Base-by-base conservation (phyloP, 2,113 vertebrate genomes). In the Serinus canaria region DNA sequence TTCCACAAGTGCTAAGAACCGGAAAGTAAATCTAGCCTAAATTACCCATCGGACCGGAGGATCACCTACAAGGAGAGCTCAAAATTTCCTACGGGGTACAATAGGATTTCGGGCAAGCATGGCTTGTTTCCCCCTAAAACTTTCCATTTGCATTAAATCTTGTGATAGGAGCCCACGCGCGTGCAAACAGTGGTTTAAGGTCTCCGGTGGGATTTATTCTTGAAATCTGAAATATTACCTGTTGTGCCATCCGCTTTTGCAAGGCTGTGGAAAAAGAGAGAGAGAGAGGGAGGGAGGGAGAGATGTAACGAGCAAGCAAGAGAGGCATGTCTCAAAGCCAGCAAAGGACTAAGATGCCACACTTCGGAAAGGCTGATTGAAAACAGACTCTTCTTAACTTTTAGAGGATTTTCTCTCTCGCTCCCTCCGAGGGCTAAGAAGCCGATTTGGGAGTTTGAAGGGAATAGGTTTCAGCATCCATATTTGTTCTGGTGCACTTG, bases 401-500 rank as follows among this genome's bases (percentile, higher is more conserved):
- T 95, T 96, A 97, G 95, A 97, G 96, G 97, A 93, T 96, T 85
- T 78, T 95, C 91, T 91, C 86, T 92, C 86, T 91, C 27, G 2
- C 82, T 94, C 93, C 75, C 68, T 95, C 88, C 66, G 35, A 93
- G 78, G 70, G 66, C 92, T 89, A 96, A 90, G 94, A 95, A 97
- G 90, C 80, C 87, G 84, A 97, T 97, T 97, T 97, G 97, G 94
- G 96, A 98, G 92, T 97, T 97, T 97, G 96, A 95, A 95, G 96
- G 95, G 97, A 98, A 98, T 95, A 90, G 95, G 94, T 97, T 96
- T 97, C 97, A 96, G 97, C 97, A 88, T 97, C 97, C 97, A 98
- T 98, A 97, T 98, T 97, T 98, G 97, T 97, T 98, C 97, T 97
- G 97, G 96, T 97, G 97, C 98, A 98, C 98, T 99, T 98, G 98